Conservation (phyloP, 1,140 invertebrate species). For the Dendrolimus kikuchii region DNA sequence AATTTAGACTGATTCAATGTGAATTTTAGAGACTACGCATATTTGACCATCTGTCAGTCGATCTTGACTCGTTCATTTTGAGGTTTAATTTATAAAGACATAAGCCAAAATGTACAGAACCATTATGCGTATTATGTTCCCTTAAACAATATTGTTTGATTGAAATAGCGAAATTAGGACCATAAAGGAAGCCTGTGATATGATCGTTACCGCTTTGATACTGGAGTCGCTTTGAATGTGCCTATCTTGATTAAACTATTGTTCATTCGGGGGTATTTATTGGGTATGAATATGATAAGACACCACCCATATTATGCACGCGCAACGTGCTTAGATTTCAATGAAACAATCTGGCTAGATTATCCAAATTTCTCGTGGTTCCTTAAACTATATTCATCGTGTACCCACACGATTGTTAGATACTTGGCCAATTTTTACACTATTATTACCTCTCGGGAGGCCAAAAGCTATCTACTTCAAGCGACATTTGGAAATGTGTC, state of each 20-base stretch:
- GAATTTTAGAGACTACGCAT: too few relatives aligned
- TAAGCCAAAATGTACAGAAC: too few relatives aligned
- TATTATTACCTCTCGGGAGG: neutral
- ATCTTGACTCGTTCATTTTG: too few relatives aligned
- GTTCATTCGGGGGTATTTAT: constrained; percentile 22
- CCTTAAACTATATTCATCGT: too few relatives aligned
- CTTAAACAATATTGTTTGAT: constrained; percentile 27
- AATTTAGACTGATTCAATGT: too few relatives aligned
- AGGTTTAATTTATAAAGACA: too few relatives aligned
- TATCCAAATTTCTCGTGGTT: too few relatives aligned
- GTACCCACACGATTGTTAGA: too few relatives aligned
- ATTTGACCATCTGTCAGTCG: too few relatives aligned
- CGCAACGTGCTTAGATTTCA: neutral
- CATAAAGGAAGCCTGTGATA: constrained; percentile 20
- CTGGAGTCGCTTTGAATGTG: constrained; percentile 9
- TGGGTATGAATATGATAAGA: constrained; percentile 13
- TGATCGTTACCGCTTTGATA: constrained; percentile 16
- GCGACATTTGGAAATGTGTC: too few relatives aligned
- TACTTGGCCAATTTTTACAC: too few relatives aligned
- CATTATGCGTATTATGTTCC: neutral
- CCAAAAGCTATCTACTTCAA: neutral
- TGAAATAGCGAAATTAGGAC: constrained; percentile 27
- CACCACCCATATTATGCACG: neutral
- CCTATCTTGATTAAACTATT: constrained; percentile 27
- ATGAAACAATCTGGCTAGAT: too few relatives aligned